Evolutionary conservation across 1,140 invertebrate species (phyloP).

Genomic region (Danaus plexippus): DNA sequence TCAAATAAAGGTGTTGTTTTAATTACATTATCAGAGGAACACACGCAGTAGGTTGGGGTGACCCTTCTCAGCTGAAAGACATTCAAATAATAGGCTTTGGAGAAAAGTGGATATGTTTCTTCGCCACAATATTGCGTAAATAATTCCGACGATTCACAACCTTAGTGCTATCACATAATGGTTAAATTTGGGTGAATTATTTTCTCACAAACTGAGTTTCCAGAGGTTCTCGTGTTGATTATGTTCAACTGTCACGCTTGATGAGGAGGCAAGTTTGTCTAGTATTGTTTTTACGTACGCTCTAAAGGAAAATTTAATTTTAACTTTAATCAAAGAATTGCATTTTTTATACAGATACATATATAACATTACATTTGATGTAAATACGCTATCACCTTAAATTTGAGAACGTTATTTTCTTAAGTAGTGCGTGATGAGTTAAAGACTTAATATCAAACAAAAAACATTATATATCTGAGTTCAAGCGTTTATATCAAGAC

Average conservation of each 20-base stretch:
- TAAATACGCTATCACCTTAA: too few relatives aligned
- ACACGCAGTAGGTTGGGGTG: constrained; percentile 48
- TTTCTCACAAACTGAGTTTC: constrained; percentile 1
- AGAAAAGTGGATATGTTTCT: constrained; percentile 55
- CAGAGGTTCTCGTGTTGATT: constrained; percentile 45
- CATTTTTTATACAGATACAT: too few relatives aligned
- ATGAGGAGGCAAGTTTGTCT: constrained; percentile 26
- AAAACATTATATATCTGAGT: too few relatives aligned
- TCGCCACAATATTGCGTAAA: not conserved
- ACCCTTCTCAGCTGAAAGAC: constrained; percentile 69
- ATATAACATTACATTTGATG: too few relatives aligned
- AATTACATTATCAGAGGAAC: constrained; percentile 67
- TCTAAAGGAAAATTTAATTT: constrained; percentile 4
- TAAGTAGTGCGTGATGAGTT: too few relatives aligned
- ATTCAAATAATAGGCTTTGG: constrained; percentile 68
- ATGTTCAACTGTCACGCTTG: constrained; percentile 56
- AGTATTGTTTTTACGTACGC: constrained; percentile 22
- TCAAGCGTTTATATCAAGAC: not conserved
- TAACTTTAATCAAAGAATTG: too few relatives aligned
- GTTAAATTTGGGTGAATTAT: constrained; percentile 2
- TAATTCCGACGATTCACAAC: not conserved
- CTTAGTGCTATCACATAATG: constrained; percentile 1
- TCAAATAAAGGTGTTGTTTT: constrained; percentile 68
- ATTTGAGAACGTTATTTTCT: too few relatives aligned
- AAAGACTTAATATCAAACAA: too few relatives aligned